These are phyloP conservation scores for Apantesis nais DNA, from an alignment of 2,888 invertebrate genomes.

Conservation along the genomic window DNA sequence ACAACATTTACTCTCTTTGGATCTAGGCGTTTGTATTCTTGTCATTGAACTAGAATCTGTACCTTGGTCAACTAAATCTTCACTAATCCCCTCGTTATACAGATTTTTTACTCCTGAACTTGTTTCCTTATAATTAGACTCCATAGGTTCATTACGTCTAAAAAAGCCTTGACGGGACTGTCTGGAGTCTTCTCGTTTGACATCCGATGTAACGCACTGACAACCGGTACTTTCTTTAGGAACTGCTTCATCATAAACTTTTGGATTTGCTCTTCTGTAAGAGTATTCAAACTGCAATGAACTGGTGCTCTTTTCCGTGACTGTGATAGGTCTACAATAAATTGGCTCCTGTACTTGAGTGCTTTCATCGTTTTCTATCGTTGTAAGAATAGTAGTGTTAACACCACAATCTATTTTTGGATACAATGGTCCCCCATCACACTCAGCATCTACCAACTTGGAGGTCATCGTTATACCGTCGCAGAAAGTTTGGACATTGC, in stretches of 20 bases:
- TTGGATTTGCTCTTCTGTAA: background rate
- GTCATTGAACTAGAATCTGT: constrained; percentile 17
- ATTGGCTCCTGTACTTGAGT: constrained; percentile 26
- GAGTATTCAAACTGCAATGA: background rate
- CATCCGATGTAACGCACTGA: background rate
- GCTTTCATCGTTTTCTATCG: constrained; percentile 31
- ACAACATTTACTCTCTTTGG: constrained; percentile 5
- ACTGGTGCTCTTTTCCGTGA: constrained; percentile 37
- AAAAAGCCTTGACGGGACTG: background rate
- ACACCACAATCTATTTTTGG: constrained; percentile 38
- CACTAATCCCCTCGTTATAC: constrained; percentile 73
- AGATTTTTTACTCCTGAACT: constrained; percentile 50
- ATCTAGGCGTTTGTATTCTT: background rate
- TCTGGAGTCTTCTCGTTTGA: background rate
- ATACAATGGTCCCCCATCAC: constrained; percentile 43
- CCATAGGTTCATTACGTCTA: background rate
- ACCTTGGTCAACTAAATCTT: constrained; percentile 41
- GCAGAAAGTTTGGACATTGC: constrained; percentile 64
- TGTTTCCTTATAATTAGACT: background rate
- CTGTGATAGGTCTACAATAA: constrained; percentile 33
- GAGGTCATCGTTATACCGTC: constrained; percentile 69
- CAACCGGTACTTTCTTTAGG: constrained; percentile 1
- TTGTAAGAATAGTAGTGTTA: constrained; percentile 40
- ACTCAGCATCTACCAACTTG: constrained; percentile 56
- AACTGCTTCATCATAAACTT: background rate